Percentiles rank a stretch among this genome's conserved stretches.
Conservation (phyloP, 2,797 vertebrate genomes). For the Cossypha polioptera region DNA sequence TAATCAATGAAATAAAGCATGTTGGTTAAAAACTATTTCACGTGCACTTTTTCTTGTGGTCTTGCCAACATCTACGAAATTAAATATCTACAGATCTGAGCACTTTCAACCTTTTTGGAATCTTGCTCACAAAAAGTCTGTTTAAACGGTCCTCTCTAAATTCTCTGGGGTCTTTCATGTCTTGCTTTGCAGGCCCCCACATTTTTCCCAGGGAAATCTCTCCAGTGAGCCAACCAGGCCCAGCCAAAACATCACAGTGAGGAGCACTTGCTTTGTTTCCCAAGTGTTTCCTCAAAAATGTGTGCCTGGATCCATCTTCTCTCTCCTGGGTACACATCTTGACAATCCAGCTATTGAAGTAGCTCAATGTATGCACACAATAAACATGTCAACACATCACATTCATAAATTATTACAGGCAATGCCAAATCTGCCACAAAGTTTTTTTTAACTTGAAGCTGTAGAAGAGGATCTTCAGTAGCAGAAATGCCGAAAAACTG, state of each 20-base stretch:
- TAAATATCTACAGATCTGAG: background rate
- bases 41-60: background rate
- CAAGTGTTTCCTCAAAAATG: constrained; percentile 30
- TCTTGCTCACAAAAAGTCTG: background rate
- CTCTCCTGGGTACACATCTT: background rate
- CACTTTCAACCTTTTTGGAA: background rate
- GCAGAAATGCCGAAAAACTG: constrained; percentile 36
- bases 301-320: constrained; percentile 22
- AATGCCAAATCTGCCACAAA: constrained; percentile 43
- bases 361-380: constrained; percentile 36
- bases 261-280: background rate
- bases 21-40: background rate
- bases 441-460: constrained; percentile 16
- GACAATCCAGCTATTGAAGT: constrained; percentile 48
- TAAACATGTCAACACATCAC: constrained; percentile 48
- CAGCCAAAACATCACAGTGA: constrained; percentile 3
- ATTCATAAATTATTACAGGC: constrained; percentile 58
- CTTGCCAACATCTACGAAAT: background rate
- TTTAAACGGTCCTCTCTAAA: background rate
- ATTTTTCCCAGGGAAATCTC: background rate
- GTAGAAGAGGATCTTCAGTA: constrained; percentile 17
- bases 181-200: background rate
- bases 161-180: background rate
- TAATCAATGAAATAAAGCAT: background rate
- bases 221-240: background rate